Evolutionary conservation across 2,888 invertebrate genomes (phyloP), one percentile per base, ranked within the genome.

Genomic region (Euclidia mi): DNA sequence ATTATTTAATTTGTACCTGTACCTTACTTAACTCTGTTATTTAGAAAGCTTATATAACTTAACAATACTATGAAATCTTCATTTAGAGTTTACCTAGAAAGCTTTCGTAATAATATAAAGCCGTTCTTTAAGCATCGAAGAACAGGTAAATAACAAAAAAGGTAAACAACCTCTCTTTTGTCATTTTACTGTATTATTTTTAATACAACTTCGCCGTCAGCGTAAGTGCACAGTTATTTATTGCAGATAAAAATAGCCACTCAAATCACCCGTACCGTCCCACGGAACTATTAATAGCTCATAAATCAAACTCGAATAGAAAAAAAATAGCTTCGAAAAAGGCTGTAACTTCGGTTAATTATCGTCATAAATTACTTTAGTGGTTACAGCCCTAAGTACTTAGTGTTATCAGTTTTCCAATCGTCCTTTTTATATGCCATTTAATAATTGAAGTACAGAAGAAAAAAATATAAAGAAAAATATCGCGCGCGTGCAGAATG

Each of bases 401-500:
- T 79, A 75, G 57, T 56, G 70, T 72, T 84, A 85, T 87, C 85
- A 71, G 67, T 72, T 81, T 81, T 72, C 71, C 75, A 75, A 85
- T 84, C 84, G 73, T 74, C 69, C 78, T 71, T 74, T 79, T 81
- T 78, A 84, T 81, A 82, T 84, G 85, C 80, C 78, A 82, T 88
- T 88, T 88, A 87, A 89, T 89, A 87, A 86, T 84, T 88, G 73
- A 79, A 64, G 72, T 56, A 78, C 79, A 59, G 71, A 74, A 71
- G 75, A 73, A 71, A 81, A 67, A 71, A 70, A 62, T 45, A 53
- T 55, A 56, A 74, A 74, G 62, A 79, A 84, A 82, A 78, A 76
- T 71, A 71, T 62, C 35, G 72, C 79, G 81, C 87, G 67, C 71
- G 83, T 84, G 86, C 85, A 79, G 82, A 79, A 87, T 87, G 81